Base-by-base conservation (phyloP, 2,797 vertebrate genomes). In the Nyctibius grandis region DNA sequence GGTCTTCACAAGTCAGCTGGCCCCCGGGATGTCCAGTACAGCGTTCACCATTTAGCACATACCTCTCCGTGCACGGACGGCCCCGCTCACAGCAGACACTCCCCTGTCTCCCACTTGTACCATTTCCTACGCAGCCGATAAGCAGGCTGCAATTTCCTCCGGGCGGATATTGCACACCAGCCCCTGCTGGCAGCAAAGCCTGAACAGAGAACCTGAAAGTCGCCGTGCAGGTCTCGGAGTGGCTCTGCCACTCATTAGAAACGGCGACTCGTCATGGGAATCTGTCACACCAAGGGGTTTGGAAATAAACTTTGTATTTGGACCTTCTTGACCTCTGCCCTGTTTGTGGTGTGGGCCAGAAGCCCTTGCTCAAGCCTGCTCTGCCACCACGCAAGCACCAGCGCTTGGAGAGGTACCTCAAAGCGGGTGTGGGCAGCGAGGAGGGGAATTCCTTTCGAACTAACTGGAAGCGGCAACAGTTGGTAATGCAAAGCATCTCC, bases 381-480 rank as follows among this genome's bases (percentile, higher is more conserved):
- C 75, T 51, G 79, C 5, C 1, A 64, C 42, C 36, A 1, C 3
- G 34, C 47, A 5, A 18, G 34, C 0, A 18, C 40, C 36, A 50
- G 42, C 40, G 1, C 36, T 69, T n/a, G 5, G 25, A 70, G 57
- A 65, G 72, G 74, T 14, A 53, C 63, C 77, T 59, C 9, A 45
- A 11, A 38, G 51, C 2, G 47, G 34, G 47, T 3, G 51, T 45
- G 56, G 54, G 82, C 63, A 51, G 59, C 38, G 22, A 9, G n/a
- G 25, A 53, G 69, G 59, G 75, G 76, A 91, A 93, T 88, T 82
- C 81, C 81, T 88, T 26, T 23, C 17, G 7, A 85, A 5, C 70
- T 82, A 26, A 73, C 72, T 78, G 94, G 88, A 91, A 88, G 80
- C 56, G 31, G 80, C 91, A 93, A 59, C 93, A 95, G 88, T 95